These are phyloP conservation scores for Acanthosepion esculentum DNA, from an alignment of 2,888 invertebrate species.

Conservation along the genomic window DNA sequence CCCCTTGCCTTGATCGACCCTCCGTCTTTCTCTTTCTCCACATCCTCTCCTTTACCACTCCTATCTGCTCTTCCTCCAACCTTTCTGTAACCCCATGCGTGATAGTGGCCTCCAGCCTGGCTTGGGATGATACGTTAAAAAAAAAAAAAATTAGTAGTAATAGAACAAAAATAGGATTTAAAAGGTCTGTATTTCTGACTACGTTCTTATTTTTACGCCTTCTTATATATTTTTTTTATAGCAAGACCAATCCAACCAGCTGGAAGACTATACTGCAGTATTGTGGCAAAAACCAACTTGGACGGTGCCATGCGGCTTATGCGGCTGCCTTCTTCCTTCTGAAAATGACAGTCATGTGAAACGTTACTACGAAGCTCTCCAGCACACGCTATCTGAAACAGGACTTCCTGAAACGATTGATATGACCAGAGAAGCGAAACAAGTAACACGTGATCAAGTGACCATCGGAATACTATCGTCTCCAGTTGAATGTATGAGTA, in stretches of 20 bases:
- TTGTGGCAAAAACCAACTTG: background rate
- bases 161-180: too few relatives aligned
- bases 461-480: slow-evolving; percentile 37
- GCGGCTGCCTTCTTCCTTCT: background rate
- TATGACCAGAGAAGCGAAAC: background rate
- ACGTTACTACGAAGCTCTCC: slow-evolving; percentile 37
- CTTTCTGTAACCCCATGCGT: too few relatives aligned
- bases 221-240: background rate
- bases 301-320: background rate
- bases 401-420: slow-evolving; percentile 35
- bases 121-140: too few relatives aligned
- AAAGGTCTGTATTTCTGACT: too few relatives aligned
- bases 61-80: too few relatives aligned
- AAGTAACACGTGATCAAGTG: background rate
- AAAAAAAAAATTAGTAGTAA: too few relatives aligned
- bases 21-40: too few relatives aligned
- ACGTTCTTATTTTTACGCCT: too few relatives aligned
- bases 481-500: slow-evolving; percentile 44
- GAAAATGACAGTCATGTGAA: background rate
- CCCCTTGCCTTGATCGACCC: too few relatives aligned
- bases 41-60: too few relatives aligned
- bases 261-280: slow-evolving; percentile 1
- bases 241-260: background rate
- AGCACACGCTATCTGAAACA: slow-evolving; percentile 25
- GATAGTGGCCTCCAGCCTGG: too few relatives aligned